Conservation (phyloP, 2,888 invertebrate genomes). For the Salticus scenicus region DNA sequence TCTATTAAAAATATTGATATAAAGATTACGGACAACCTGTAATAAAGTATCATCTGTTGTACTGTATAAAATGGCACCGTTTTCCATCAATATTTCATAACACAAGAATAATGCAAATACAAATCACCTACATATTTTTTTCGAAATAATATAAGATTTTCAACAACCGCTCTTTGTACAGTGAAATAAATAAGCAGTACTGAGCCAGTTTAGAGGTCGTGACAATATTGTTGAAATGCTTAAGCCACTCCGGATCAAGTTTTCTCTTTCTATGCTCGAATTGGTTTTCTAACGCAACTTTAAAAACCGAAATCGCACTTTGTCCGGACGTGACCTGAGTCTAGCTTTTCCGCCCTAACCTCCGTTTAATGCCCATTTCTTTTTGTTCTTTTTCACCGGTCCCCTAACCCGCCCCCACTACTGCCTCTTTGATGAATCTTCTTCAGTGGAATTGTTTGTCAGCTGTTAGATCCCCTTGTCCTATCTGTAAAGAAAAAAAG, state of each 20-base stretch:
- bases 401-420: neutral
- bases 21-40: no score
- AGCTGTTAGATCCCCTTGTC: conserved; percentile 38
- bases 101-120: no score
- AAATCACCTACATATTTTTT: no score
- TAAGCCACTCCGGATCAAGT: conserved; percentile 56
- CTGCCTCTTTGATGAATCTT: conserved; percentile 32
- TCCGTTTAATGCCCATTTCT: conserved; percentile 55
- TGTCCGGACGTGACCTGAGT: conserved; percentile 56
- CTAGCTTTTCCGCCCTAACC: conserved; percentile 38
- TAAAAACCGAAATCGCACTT: conserved; percentile 69
- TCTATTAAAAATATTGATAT: no score
- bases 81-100: no score
- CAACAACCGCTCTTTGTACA: no score
- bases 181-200: conserved; percentile 3
- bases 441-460: conserved; percentile 41
- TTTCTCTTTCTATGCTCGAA: conserved; percentile 35
- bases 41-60: no score
- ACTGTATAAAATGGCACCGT: no score
- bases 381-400: conserved; percentile 1
- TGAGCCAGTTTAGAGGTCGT: conserved; percentile 42
- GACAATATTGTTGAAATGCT: conserved; percentile 64
- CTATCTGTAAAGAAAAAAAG: neutral
- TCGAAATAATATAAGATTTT: no score
- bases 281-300: conserved; percentile 68